Evolutionary conservation across 1,140 invertebrate genomes (phyloP), one percentile per base, ranked within the genome.

Genomic region (Aphelenchoides besseyi): DNA sequence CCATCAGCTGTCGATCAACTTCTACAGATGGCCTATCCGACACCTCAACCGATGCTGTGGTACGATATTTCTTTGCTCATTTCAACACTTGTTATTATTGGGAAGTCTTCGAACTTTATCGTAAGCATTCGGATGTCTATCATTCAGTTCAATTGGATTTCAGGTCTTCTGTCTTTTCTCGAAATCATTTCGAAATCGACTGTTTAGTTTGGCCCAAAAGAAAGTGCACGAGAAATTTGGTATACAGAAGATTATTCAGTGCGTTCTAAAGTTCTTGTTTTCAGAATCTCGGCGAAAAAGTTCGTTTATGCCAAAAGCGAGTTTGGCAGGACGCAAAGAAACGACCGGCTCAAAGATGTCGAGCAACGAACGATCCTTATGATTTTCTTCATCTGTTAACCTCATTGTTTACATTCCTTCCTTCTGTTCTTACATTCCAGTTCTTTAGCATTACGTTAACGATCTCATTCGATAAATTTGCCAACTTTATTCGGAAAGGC

Each of bases 71-170:
- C 35, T 33, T 35, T 64, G 2, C 8, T 48, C 48, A 78, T 30
- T 69, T 84, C 79, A 35, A 73, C 82, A n/a, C 64, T 82, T 9
- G 80, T 82, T 3, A 79, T 82, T 48, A 75, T 79, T 57, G 80
- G 80, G 26, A 82, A 82, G 57, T 79, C 77, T 2, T 82, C 79
- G 5, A 82, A 82, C 36, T 82, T 82, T 67, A 84, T 82, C n/a
- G n/a, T n/a, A n/a, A n/a, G n/a, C n/a, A n/a, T n/a, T n/a, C n/a
- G n/a, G n/a, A n/a, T n/a, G n/a, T n/a, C n/a, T n/a, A n/a, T n/a
- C n/a, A n/a, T n/a, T n/a, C n/a, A n/a, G n/a, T n/a, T n/a, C n/a
- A n/a, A n/a, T n/a, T n/a, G n/a, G n/a, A n/a, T n/a, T n/a, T n/a
- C n/a, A n/a, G 32, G 66, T 82, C 32, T 82, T 82, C 72, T 82